These are phyloP conservation scores for Drosophila pandora DNA, from an alignment of 1,140 invertebrate species.

Conservation along the genomic window DNA sequence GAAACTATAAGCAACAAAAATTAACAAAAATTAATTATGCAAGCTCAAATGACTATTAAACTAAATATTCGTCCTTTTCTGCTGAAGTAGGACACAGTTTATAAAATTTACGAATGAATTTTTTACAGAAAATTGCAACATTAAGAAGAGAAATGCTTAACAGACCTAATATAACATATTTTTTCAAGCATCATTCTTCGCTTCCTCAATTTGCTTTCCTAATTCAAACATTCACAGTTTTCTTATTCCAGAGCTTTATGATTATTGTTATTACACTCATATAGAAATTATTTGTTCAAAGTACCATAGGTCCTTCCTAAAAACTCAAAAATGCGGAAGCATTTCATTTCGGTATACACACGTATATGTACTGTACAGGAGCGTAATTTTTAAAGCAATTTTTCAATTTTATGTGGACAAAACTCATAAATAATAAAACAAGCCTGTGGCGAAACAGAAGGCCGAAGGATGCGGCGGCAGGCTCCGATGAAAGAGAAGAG, in stretches of 20 bases:
- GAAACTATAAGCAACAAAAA: conserved; percentile 41
- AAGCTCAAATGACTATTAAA: background rate
- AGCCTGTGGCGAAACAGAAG: conserved; percentile 11
- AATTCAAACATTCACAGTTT: conserved; percentile 26
- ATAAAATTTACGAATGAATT: too few species aligned
- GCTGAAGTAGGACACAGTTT: too few species aligned
- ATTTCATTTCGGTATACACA: conserved; percentile 22
- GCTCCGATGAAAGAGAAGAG: conserved; percentile 34
- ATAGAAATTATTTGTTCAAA: conserved; percentile 47
- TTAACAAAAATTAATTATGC: conserved; percentile 14
- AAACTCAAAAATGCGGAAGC: conserved; percentile 16
- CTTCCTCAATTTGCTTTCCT: background rate
- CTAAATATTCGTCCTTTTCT: too few species aligned
- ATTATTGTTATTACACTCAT: conserved; percentile 65
- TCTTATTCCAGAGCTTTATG: conserved; percentile 48
- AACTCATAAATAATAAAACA: conserved; percentile 69
- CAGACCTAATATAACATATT: background rate
- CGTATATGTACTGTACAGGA: conserved; percentile 1
- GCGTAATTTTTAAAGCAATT: conserved; percentile 59
- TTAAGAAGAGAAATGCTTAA: too few species aligned
- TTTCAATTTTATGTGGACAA: conserved; percentile 72
- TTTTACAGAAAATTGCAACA: too few species aligned
- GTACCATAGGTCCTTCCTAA: conserved; percentile 8
- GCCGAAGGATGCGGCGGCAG: conserved; percentile 7
- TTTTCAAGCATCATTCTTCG: background rate